Conservation (phyloP, 2,888 invertebrate species). For the Byasa hedistus region DNA sequence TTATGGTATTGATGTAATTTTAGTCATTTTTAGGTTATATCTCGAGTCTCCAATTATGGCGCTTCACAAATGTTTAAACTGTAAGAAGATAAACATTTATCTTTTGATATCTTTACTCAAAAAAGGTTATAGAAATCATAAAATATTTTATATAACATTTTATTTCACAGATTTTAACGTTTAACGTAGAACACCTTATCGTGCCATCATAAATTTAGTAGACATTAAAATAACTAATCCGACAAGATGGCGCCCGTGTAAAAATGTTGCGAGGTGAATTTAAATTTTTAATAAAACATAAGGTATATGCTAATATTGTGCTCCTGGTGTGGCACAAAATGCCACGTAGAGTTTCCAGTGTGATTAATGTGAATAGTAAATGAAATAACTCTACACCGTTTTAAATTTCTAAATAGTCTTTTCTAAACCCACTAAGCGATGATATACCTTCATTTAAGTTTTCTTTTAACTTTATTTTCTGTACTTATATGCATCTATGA, state of each 20-base stretch:
- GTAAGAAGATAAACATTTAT: no score
- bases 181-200: conserved; percentile 6
- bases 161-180: conserved; percentile 8
- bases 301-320: conserved; percentile 21
- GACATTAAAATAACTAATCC: conserved; percentile 21
- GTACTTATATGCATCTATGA: no score
- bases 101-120: not conserved
- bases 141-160: no score
- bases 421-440: no score
- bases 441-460: not conserved
- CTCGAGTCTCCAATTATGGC: no score
- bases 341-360: conserved; percentile 12
- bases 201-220: conserved; percentile 8
- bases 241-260: conserved; percentile 19
- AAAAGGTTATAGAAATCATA: no score
- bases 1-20: no score
- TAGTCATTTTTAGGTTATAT: no score
- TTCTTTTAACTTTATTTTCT: not conserved
- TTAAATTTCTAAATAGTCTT: conserved; percentile 1
- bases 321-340: conserved; percentile 11
- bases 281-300: conserved; percentile 29
- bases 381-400: conserved; percentile 6
- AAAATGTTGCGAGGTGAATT: conserved; percentile 26
- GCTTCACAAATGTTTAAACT: no score
- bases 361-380: conserved; percentile 20